Evolutionary conservation across 2,113 vertebrate species (phyloP), one percentile per base, ranked within the genome.

Genomic region (Pteruthius melanotis): DNA sequence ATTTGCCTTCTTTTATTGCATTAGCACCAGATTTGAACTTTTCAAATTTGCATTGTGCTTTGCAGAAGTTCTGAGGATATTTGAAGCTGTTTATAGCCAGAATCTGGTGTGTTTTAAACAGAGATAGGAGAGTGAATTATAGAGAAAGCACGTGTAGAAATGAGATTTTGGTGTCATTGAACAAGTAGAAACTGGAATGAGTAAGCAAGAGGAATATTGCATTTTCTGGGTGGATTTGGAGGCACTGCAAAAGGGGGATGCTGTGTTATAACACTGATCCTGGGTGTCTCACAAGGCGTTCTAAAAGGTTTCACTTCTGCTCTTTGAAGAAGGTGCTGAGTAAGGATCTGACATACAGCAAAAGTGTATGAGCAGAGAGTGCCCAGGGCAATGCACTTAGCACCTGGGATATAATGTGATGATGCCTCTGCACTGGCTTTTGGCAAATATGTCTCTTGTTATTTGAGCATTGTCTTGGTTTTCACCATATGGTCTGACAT

Each of bases 1-100:
- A 95, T 96, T 95, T 88, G 45, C 90, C 69, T 93, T 91, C 60
- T 92, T 95, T 97, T 96, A 96, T 96, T 97, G 86, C 93, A 96
- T 96, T 96, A 97, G 83, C 69, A 95, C 92, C 74, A 93, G 86
- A 59, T 69, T 95, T 97, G 95, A 97, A 94, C 91, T 82, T 95
- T 75, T 95, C 64, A 95, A 85, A 94, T 97, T 94, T 96, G 85
- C 72, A 85, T 94, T 94, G 90, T 95, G 81, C 69, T 72, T 91
- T 96, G 80, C 78, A 93, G 91, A 92, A 95, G 52, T 95, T 95
- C 49, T 92, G 65, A 83, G 61, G 76, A 68, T 94, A 86, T 88
- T 89, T 93, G 64, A 85, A 89, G n/a, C 44, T 49, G 30, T 90
- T 96, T 89, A 56, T 80, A 81, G 52, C 35, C 91, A 42, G 54